phyloP scores from a whole-genome alignment of 1,140 invertebrate species.

The Halictus rubicundus region DNA sequence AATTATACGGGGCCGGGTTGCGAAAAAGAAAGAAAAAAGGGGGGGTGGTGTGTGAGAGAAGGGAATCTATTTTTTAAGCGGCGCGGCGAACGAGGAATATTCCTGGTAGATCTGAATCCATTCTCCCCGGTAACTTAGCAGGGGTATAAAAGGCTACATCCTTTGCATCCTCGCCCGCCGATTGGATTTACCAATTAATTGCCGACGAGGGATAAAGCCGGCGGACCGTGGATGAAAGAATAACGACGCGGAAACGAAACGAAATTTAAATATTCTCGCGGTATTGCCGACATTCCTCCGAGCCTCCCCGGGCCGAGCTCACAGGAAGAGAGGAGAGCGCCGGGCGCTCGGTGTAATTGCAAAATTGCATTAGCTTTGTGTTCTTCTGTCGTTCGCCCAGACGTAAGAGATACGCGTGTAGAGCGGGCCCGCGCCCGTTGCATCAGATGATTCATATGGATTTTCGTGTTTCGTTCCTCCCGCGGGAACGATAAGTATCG shows the following conservation, averaged over 20 bases:
- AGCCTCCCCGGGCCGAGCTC: constrained; percentile 19
- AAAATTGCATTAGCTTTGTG: constrained; percentile 76
- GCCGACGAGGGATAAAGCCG: constrained; percentile 46
- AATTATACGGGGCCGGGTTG: background rate
- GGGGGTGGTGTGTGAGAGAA: no score
- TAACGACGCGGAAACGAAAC: constrained; percentile 71
- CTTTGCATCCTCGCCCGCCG: constrained; percentile 46
- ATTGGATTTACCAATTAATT: constrained; percentile 68
- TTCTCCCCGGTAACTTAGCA: constrained; percentile 29
- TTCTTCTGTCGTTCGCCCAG: constrained; percentile 71
- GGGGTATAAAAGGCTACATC: constrained; percentile 34
- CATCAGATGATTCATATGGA: constrained; percentile 68
- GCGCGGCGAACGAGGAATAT: background rate
- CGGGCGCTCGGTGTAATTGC: constrained; percentile 67
- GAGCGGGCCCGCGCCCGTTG: constrained; percentile 37
- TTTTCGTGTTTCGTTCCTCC: constrained; percentile 35
- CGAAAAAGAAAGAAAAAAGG: no score
- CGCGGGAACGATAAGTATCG: constrained; percentile 32
- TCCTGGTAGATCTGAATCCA: constrained; percentile 20
- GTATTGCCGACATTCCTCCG: constrained; percentile 62
- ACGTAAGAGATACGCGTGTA: constrained; percentile 70
- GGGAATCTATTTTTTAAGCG: constrained; percentile 24
- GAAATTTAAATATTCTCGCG: constrained; percentile 73
- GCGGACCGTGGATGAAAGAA: constrained; percentile 68
- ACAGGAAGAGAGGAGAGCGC: constrained; percentile 34